Percentiles rank a stretch among this genome's conserved stretches.
phyloP scores from a whole-genome alignment of 2,113 vertebrate species.

The Anoplopoma fimbria region DNA sequence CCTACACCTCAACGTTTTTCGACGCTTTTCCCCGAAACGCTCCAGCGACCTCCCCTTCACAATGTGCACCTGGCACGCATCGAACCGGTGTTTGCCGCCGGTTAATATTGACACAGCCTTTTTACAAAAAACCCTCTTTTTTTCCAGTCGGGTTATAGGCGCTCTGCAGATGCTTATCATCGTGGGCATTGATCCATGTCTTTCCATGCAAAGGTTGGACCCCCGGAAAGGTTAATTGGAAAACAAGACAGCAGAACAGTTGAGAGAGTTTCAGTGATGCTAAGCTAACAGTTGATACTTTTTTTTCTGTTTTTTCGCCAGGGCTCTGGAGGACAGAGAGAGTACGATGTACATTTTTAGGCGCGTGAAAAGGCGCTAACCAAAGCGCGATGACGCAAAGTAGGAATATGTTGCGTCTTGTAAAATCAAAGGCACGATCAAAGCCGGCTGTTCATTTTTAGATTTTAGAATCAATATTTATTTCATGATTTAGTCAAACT shows the following conservation, averaged over 20 bases:
- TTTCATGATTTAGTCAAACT: background rate
- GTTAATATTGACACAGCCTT: constrained; percentile 76
- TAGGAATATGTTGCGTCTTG: too few species aligned
- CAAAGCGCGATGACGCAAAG: too few species aligned
- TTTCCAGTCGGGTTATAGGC: constrained; percentile 63
- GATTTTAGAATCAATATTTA: too few species aligned
- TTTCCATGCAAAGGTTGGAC: constrained; percentile 74
- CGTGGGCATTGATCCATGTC: constrained; percentile 77
- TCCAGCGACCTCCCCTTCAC: constrained; percentile 55
- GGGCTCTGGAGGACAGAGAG: too few species aligned
- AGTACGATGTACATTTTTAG: too few species aligned
- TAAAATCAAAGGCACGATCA: too few species aligned
- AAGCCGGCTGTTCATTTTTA: too few species aligned
- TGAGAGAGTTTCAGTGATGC: constrained; percentile 43
- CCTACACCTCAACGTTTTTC: constrained; percentile 12
- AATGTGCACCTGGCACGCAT: constrained; percentile 66
- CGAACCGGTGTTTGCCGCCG: constrained; percentile 63
- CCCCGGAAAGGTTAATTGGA: constrained; percentile 80
- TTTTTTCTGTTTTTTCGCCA: constrained; percentile 37
- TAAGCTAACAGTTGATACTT: constrained; percentile 51
- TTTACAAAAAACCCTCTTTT: constrained; percentile 73
- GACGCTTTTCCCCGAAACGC: constrained; percentile 40
- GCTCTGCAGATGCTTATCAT: constrained; percentile 72
- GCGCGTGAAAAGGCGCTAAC: too few species aligned
- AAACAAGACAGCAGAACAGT: constrained; percentile 65